Conservation (phyloP, 1,140 invertebrate species). For the Littorina saxatilis region DNA sequence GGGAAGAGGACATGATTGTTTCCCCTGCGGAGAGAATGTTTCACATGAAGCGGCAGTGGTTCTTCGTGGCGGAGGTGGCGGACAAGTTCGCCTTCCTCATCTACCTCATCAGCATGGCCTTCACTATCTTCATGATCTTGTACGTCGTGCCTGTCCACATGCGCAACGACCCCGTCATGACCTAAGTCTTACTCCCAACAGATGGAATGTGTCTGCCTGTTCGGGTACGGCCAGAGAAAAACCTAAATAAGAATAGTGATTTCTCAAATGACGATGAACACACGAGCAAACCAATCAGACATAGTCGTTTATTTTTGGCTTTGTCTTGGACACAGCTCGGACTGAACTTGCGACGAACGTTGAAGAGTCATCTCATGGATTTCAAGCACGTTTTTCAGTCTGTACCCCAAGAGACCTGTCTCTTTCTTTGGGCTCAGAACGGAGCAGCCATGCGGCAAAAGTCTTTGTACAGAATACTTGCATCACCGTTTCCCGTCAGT, state of each 20-base stretch:
- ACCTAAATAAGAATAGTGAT: neutral
- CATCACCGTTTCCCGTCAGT: too few species aligned
- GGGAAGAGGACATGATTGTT: neutral
- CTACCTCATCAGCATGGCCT: constrained; percentile 59
- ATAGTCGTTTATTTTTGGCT: too few species aligned
- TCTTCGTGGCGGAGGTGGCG: constrained; percentile 66
- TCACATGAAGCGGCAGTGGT: constrained; percentile 61
- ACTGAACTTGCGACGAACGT: too few species aligned
- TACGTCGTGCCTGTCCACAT: constrained; percentile 58
- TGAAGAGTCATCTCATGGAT: too few species aligned
- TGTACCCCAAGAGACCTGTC: too few species aligned
- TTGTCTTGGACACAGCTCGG: too few species aligned
- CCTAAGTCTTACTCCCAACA: neutral
- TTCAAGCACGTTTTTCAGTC: too few species aligned
- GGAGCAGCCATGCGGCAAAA: too few species aligned
- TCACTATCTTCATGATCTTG: constrained; percentile 60
- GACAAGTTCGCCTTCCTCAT: constrained; percentile 63
- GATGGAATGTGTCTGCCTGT: neutral
- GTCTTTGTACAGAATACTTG: too few species aligned
- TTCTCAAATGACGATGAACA: neutral
- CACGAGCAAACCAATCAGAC: neutral
- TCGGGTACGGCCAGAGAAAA: neutral
- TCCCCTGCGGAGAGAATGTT: constrained; percentile 14
- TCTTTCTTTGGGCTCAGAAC: too few species aligned
- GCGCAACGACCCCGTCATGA: constrained; percentile 1